Evolutionary conservation across 2,888 invertebrate species (phyloP), one percentile per base, ranked within the genome.

Genomic region (Drepanosiphum platanoidis): DNA sequence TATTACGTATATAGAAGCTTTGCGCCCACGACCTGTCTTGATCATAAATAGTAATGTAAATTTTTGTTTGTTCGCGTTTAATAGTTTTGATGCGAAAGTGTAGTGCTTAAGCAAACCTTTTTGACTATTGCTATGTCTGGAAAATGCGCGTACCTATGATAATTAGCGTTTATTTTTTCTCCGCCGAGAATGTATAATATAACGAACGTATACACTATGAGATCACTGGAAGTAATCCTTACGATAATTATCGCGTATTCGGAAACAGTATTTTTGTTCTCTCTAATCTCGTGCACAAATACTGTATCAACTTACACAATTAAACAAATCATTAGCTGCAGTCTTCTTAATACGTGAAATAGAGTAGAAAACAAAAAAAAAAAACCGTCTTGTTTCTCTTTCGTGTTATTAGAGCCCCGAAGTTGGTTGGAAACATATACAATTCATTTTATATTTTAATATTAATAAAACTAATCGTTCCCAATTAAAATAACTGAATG

Each of bases 211-310:
- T 52, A 22, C 22, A 22, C 52, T 22, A 22, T 52, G 18, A 52
- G 22, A 18, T 52, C 52, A 5, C 2, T 30, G 13, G 36, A 39
- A 39, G 71, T 42, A 39, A 72, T 46, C 15, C 30, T 2, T 18
- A 27, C 27, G n/a, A n/a, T n/a, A 72, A 52, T 52, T 32, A 74
- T 52, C 46, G 32, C 52, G 7, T 74, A 30, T 74, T 52, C 72
- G 72, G 30, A 46, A 72, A 74, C 52, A 32, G 30, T 32, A 52
- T 74, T 74, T 52, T 46, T 39, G 22, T n/a, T n/a, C 27, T 22
- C 32, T 3, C 27, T 52, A 74, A 74, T 74, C 46, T 74, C 18
- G 9, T 11, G 30, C 32, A 22, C 74, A 74, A 74, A 74, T 74
- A 52, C 3, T 18, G 18, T 72, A 52, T 52, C 11, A 30, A 32